Base-by-base conservation (phyloP, 1,140 invertebrate species). In the Pachypeltis micranthus region DNA sequence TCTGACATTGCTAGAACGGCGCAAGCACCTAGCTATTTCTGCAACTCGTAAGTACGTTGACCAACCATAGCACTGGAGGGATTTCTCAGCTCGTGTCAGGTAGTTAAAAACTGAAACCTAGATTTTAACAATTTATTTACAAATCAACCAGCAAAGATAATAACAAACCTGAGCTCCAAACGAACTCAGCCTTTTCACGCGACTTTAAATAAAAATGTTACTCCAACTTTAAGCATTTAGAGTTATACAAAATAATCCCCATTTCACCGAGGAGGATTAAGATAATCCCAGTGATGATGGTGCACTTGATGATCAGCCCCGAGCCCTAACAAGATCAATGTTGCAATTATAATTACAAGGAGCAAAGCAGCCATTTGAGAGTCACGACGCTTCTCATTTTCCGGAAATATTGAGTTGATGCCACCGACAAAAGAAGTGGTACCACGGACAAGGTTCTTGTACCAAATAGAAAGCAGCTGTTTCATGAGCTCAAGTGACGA, bases 241-340 rank as follows among this genome's bases (percentile, higher is more conserved):
- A 10, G 7, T 10, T 39, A 10, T 39, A n/a, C 34, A 39, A 10
- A 39, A 10, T 39, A 39, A 16, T 56, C 16, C 27, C 28, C 19
- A 3, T 28, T 27, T 51, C 29, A 59, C 10, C 61, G 65, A n/a
- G 68, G 67, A 29, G 68, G 67, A 51, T 51, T 51, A 0, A 74
- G 68, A 86, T 89, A 91, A 72, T 91, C 88, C 88, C 88, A 91
- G 64, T 84, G 82, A 67, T 88, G 84, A 72, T 90, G 85, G 63
- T 86, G 86, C 39, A 89, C 79, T 21, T 85, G 83, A 65, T 81
- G 80, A 28, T 84, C 82, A 28, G 65, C 61, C 63, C 81, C 81
- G 56, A 85, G 80, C n/a, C 83, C 83, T 24, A 87, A 74, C 72
- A 87, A 77, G 27, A 90, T 79, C 19, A 90, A 72, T 1, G 82